Evolutionary conservation across 1,140 invertebrate genomes (phyloP).

Genomic region (Tyrophagus putrescentiae): DNA sequence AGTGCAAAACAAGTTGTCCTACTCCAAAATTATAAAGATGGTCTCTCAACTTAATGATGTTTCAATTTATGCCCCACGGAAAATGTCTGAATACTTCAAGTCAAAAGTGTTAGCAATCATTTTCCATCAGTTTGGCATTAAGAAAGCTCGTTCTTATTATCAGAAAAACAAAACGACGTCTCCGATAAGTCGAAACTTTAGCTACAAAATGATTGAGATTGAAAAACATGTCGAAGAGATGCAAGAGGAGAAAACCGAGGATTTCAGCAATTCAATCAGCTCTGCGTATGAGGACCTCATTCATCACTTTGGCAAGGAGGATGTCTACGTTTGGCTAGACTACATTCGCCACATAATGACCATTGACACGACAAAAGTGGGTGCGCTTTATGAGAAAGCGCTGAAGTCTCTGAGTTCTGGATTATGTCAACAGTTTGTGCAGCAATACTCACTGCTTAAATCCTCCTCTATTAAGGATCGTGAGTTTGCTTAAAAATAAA

Average conservation of each 20-base stretch:
- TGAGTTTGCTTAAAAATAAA: no score
- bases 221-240: constrained; percentile 9
- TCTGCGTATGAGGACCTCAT: constrained; percentile 13
- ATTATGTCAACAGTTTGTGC: constrained; percentile 1
- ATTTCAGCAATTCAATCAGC: neutral
- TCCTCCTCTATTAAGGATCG: no score
- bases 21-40: neutral
- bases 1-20: neutral
- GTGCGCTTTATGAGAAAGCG: constrained; percentile 6
- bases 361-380: neutral
- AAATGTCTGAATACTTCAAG: constrained; percentile 16
- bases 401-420: neutral
- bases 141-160: constrained; percentile 13
- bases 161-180: constrained; percentile 19
- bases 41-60: neutral
- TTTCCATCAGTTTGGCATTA: constrained; percentile 10
- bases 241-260: neutral
- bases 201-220: constrained; percentile 17
- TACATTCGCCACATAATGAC: constrained; percentile 10
- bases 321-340: constrained; percentile 19
- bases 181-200: constrained; percentile 10
- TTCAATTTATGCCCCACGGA: neutral
- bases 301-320: constrained; percentile 11
- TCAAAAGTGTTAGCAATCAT: constrained; percentile 7
- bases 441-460: constrained; percentile 11